Conservation (phyloP, 2,113 vertebrate genomes). For the Xiphias gladius region DNA sequence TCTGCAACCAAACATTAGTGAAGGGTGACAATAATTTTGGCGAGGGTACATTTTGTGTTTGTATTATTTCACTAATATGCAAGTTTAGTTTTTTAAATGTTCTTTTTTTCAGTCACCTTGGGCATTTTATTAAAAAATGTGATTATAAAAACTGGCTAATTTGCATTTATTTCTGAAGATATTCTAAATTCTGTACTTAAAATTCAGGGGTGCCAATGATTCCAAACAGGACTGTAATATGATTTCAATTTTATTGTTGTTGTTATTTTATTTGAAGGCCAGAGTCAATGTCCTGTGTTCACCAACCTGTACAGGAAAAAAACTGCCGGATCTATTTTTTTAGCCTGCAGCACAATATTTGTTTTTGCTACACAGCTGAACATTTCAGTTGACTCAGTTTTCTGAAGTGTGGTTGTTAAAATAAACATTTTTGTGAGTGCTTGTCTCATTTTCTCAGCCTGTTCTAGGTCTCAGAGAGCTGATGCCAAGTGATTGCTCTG, state of each 20-base stretch:
- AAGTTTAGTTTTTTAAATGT: no score
- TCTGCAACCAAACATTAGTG: no score
- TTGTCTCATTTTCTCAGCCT: slow-evolving; percentile 41
- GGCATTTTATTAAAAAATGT: no score
- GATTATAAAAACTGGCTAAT: no score
- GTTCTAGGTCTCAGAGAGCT: slow-evolving; percentile 19
- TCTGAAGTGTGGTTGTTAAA: slow-evolving; percentile 23
- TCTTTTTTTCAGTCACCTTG: no score
- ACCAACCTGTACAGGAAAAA: slow-evolving; percentile 4
- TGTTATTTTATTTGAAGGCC: slow-evolving; percentile 41
- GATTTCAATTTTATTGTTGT: background rate
- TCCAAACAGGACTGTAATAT: background rate
- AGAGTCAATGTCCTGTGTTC: slow-evolving; percentile 7
- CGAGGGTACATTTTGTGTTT: no score
- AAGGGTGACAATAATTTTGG: no score
- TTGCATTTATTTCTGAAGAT: no score
- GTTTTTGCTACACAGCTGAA: background rate
- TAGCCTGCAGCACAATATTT: background rate
- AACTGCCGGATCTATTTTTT: background rate
- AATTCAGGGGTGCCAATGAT: no score
- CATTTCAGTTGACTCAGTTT: slow-evolving; percentile 5
- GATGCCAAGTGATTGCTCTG: slow-evolving; percentile 60
- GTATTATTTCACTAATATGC: no score
- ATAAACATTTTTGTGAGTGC: slow-evolving; percentile 36
- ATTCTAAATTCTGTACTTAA: no score